Base-by-base conservation (phyloP, 2,113 vertebrate species). In the Myiagra hebetior region DNA sequence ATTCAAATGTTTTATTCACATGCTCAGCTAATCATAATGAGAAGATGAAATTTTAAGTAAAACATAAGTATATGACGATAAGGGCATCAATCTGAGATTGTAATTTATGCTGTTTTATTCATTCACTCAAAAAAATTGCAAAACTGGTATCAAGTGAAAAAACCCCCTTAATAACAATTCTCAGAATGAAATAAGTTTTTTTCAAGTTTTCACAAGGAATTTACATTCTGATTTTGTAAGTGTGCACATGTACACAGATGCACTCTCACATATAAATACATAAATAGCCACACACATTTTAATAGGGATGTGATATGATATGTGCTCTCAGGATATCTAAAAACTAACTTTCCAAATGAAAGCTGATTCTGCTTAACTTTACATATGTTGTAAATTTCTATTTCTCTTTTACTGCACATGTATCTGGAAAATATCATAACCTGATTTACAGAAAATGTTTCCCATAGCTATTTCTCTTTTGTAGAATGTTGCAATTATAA, bases 391-490 rank as follows among this genome's bases (percentile, higher is more conserved):
- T 37, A 93, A 74, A 89, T 95, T 93, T 88, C 63, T 75, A 75
- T 67, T 88, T 86, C 68, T 92, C 23, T 88, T 93, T 91, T 80
- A 84, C 39, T 74, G 82, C 60, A 47, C 21, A 37, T 22, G 73
- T 84, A 89, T 92, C 86, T 95, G 93, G 93, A 96, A 93, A 91
- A 72, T 28, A 91, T 91, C 90, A 89, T 69, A 92, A 86, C 19
- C 30, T 89, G 86, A 89, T 91, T 91, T 89, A 89, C 56, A 81
- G 68, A 95, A 93, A 93, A 86, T 19, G 8, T 46, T 95, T 93
- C 39, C 67, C 39, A n/a, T 30, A 59, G 76, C 15, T 49, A 73
- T 87, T 87, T 93, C 35, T 91, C 49, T 76, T 85, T 68, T 79
- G 35, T 30, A 73, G 65, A 85, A 94, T 85, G 62, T 57, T 26